Conservation (phyloP, 2,888 invertebrate species). For the Creontiades dilutus region DNA sequence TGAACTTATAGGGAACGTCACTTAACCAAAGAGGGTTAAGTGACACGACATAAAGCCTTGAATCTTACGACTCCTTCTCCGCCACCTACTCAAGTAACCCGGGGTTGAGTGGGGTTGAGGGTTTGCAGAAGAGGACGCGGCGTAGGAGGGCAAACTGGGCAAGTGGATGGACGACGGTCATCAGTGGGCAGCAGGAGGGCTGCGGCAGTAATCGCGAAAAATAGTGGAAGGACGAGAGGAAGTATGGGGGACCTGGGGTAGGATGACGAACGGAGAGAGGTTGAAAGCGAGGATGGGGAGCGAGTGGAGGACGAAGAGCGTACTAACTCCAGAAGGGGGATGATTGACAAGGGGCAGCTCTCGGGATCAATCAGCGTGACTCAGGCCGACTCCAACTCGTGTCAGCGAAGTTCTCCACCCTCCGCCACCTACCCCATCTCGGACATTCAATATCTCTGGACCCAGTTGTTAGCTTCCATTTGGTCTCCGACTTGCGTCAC, state of each 20-base stretch:
- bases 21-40: slow-evolving; percentile 11
- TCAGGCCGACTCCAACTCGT: background rate
- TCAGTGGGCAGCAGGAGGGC: background rate
- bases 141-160: background rate
- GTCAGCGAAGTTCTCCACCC: background rate
- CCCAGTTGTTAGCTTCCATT: slow-evolving; percentile 15
- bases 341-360: slow-evolving; percentile 23
- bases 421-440: background rate
- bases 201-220: background rate
- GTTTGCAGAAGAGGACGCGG: background rate
- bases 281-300: background rate
- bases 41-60: background rate
- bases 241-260: background rate
- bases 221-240: background rate
- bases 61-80: background rate
- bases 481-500: background rate
- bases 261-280: background rate
- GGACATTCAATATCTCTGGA: background rate
- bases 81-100: background rate
- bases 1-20: background rate
- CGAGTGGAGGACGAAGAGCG: background rate
- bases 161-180: slow-evolving; percentile 11
- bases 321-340: slow-evolving; percentile 2
- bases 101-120: background rate
- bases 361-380: slow-evolving; percentile 39